Percentiles rank a stretch among this genome's conserved stretches.
phyloP scores from a whole-genome alignment of 2,888 invertebrate genomes.

The Campopleginae sp. region DNA sequence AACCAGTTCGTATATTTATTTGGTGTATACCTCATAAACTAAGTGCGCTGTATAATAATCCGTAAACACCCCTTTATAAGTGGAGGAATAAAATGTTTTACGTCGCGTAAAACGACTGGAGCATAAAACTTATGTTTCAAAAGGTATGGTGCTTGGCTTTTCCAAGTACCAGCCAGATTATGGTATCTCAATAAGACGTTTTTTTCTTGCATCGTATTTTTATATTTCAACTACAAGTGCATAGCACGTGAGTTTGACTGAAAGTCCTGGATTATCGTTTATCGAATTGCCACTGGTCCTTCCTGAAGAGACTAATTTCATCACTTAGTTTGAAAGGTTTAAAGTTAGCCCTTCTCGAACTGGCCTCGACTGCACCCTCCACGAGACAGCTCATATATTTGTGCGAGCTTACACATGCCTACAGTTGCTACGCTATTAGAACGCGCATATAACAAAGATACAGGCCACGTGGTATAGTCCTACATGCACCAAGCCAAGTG shows the following conservation, averaged over 20 bases:
- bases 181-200: constrained; percentile 10
- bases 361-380: constrained; percentile 52
- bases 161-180: constrained; percentile 5
- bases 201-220: constrained; percentile 27
- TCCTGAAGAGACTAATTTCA: constrained; percentile 66
- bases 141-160: constrained; percentile 33
- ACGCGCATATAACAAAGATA: constrained; percentile 52
- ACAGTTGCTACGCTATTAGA: constrained; percentile 49
- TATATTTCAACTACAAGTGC: constrained; percentile 1
- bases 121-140: constrained; percentile 48
- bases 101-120: constrained; percentile 61
- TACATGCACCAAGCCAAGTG: constrained; percentile 62
- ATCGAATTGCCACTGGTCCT: constrained; percentile 44
- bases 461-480: constrained; percentile 38
- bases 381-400: constrained; percentile 44
- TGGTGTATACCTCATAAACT: constrained; percentile 13
- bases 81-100: constrained; percentile 66
- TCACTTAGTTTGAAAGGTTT: constrained; percentile 65
- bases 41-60: constrained; percentile 54
- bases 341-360: constrained; percentile 58
- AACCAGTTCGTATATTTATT: constrained; percentile 29
- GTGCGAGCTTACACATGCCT: constrained; percentile 31
- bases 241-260: constrained; percentile 25
- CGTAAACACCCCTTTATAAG: constrained; percentile 59
- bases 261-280: constrained; percentile 35